phyloP scores from a whole-genome alignment of 2,113 vertebrate species.

The Thunnus maccoyii region DNA sequence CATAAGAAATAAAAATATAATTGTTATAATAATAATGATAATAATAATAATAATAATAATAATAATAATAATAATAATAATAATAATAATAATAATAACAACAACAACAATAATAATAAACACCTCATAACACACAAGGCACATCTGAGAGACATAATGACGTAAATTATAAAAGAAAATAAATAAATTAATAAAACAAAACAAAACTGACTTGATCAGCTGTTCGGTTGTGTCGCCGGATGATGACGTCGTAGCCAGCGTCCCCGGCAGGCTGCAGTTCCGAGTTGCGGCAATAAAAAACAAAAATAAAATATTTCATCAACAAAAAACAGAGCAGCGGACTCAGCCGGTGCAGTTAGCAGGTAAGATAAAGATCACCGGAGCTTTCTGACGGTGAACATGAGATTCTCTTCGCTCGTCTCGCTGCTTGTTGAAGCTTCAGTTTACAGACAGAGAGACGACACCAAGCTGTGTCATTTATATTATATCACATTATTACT shows the following conservation, averaged over 20 bases:
- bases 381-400: too few species aligned
- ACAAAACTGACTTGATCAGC: neutral
- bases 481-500: too few species aligned
- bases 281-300: neutral
- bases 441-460: constrained; percentile 3
- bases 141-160: neutral
- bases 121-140: too few species aligned
- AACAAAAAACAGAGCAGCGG: rapidly evolving
- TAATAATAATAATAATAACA: too few species aligned
- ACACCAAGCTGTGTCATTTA: too few species aligned
- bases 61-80: too few species aligned
- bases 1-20: too few species aligned
- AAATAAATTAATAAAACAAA: too few species aligned
- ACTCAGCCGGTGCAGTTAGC: neutral
- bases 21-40: too few species aligned
- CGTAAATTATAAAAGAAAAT: too few species aligned
- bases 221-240: constrained; percentile 28
- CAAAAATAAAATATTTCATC: neutral
- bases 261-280: neutral
- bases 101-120: too few species aligned
- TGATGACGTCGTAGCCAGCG: constrained; percentile 41
- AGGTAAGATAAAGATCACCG: neutral
- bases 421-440: neutral
- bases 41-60: too few species aligned
- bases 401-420: neutral